Evolutionary conservation across 1,140 invertebrate genomes (phyloP), one percentile per base, ranked within the genome.

Genomic region (Cyphomyrmex costatus): DNA sequence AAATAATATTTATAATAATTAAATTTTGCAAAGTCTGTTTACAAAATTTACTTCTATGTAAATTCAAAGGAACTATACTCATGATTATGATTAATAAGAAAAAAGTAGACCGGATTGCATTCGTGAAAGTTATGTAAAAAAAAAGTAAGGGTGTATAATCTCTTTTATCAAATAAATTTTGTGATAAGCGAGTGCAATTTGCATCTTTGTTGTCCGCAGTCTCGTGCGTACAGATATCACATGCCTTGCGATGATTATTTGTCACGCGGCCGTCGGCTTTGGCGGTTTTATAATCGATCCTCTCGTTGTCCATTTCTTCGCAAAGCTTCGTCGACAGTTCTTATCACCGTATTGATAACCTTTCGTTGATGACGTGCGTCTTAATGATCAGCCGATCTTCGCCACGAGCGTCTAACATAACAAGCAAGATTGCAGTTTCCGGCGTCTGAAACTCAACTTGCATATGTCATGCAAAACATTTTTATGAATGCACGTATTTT

Each of bases 211-310:
- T 53, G n/a, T 58, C 16, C 36, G 36, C 53, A n/a, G 36, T 83
- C 53, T 83, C 68, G 79, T 83, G 79, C 53, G 7, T 74, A 53
- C 19, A 73, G 36, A 70, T 74, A 58, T 86, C 84, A 90, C 86
- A 65, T 88, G 83, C 89, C 76, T 90, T 78, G 61, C 73, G 85
- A 33, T 82, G 58, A 82, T 86, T 86, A 51, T 86, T 86, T 84
- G 82, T 86, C 51, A 49, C 42, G n/a, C 58, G 68, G 53, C 16
- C 60, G 65, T 78, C 63, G 14, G 51, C 61, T 90, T 79, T 86
- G 42, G 71, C 70, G 70, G 42, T 6, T 74, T 61, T 61, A 19
- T 70, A 65, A 80, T 80, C 68, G 27, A 83, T 24, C 21, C 74
- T 89, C 21, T 86, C 83, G 70, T 66, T 85, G 12, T 89, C 88